A percentile compares a stretch with the other conserved stretches of the same genome.
These are phyloP conservation scores for Crotalus helleri DNA, from an alignment of 2,113 vertebrate species.

Conservation along the genomic window DNA sequence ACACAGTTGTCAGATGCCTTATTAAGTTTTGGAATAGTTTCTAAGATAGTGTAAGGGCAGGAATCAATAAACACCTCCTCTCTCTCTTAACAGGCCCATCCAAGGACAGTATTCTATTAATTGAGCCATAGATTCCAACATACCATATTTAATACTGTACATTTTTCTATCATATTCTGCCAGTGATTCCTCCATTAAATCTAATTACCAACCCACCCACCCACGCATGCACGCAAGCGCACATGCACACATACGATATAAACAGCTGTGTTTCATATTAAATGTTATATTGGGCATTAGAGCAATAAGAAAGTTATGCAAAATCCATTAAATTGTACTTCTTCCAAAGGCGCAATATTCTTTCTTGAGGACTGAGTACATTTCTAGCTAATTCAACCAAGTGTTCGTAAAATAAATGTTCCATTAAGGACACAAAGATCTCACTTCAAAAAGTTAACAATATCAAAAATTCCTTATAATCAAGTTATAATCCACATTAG, in stretches of 20 bases:
- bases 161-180: slow-evolving; percentile 31
- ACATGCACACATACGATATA: neutral
- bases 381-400: slow-evolving; percentile 42
- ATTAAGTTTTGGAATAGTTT: neutral
- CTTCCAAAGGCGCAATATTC: slow-evolving; percentile 53
- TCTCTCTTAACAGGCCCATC: neutral
- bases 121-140: neutral
- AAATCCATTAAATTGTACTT: slow-evolving; percentile 39
- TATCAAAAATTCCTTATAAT: slow-evolving; percentile 5
- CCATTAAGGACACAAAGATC: slow-evolving; percentile 4
- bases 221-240: neutral
- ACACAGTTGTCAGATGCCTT: neutral
- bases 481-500: neutral
- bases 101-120: neutral
- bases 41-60: neutral
- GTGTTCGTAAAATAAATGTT: slow-evolving; percentile 31
- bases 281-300: slow-evolving; percentile 42
- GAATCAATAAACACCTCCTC: neutral
- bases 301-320: slow-evolving; percentile 42
- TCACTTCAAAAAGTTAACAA: slow-evolving; percentile 18
- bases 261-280: slow-evolving; percentile 58
- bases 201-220: slow-evolving; percentile 33
- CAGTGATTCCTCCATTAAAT: slow-evolving; percentile 37
- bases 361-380: slow-evolving; percentile 52
- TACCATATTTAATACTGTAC: neutral